These are phyloP conservation scores for Biston stratarius DNA, from an alignment of 2,888 invertebrate species.

Conservation along the genomic window DNA sequence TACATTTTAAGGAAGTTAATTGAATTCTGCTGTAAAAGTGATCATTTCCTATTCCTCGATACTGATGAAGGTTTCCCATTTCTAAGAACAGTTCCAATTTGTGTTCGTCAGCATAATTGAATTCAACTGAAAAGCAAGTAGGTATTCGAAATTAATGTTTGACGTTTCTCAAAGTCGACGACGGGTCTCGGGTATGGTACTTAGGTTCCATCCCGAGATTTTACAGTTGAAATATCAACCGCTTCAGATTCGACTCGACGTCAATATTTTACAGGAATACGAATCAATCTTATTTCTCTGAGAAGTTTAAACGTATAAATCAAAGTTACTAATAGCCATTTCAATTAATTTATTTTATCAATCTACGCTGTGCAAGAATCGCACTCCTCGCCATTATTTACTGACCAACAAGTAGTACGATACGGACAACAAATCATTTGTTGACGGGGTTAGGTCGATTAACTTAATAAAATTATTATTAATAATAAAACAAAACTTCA, in stretches of 20 bases:
- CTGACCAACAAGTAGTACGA: too few species aligned
- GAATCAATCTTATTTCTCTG: neutral
- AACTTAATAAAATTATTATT: too few species aligned
- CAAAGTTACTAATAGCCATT: neutral
- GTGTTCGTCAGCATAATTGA: slow-evolving; percentile 42
- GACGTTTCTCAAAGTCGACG: slow-evolving; percentile 40
- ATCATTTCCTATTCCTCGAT: slow-evolving; percentile 21
- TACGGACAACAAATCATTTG: too few species aligned
- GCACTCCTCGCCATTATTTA: too few species aligned
- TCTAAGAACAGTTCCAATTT: slow-evolving; percentile 38
- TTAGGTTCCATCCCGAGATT: slow-evolving; percentile 10
- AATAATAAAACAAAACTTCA: too few species aligned
- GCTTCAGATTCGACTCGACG: neutral
- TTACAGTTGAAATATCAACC: slow-evolving; percentile 16
- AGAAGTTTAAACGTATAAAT: neutral
- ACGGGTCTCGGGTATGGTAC: slow-evolving; percentile 11
- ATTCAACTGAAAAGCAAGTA: slow-evolving; percentile 37
- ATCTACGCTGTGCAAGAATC: too few species aligned
- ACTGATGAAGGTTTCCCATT: slow-evolving; percentile 24
- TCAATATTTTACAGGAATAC: slow-evolving; percentile 11
- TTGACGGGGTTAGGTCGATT: too few species aligned
- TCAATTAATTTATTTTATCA: too few species aligned
- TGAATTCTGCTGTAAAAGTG: slow-evolving; percentile 11
- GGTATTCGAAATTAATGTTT: slow-evolving; percentile 42
- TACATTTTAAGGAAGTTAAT: neutral